These are phyloP conservation scores for Odontocolon sp. DNA, from an alignment of 2,888 invertebrate species.

Conservation along the genomic window DNA sequence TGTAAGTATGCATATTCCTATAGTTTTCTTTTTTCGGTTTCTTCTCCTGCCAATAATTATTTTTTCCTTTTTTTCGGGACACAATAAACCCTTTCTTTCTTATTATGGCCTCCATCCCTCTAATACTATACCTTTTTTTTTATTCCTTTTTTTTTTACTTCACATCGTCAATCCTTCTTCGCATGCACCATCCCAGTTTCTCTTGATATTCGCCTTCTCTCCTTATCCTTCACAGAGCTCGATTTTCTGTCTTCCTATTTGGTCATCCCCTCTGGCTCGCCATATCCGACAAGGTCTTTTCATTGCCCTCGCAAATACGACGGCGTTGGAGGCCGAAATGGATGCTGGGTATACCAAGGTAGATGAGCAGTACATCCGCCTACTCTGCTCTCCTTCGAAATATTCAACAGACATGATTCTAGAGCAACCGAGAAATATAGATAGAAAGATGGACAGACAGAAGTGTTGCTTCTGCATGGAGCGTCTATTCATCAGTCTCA, in stretches of 20 bases:
- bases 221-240: not conserved
- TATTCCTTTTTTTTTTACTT: not conserved
- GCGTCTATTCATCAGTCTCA: constrained; percentile 1
- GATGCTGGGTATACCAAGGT: not conserved
- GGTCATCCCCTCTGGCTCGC: constrained; percentile 61
- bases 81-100: not conserved
- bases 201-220: not conserved
- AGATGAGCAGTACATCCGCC: constrained; percentile 15
- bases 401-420: constrained; percentile 37
- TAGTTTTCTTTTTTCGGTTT: not conserved
- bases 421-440: too few species aligned
- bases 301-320: constrained; percentile 69
- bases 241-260: not conserved
- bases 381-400: constrained; percentile 60
- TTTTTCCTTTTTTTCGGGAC: not conserved
- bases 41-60: not conserved
- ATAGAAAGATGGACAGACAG: too few species aligned
- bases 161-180: not conserved
- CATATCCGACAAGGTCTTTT: constrained; percentile 68
- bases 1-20: not conserved
- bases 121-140: not conserved
- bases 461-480: constrained; percentile 27
- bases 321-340: constrained; percentile 3
- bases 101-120: too few species aligned
- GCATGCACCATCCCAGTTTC: not conserved